Evolutionary conservation across 2,888 invertebrate species (phyloP).

Genomic region (Autographa pulchrina): DNA sequence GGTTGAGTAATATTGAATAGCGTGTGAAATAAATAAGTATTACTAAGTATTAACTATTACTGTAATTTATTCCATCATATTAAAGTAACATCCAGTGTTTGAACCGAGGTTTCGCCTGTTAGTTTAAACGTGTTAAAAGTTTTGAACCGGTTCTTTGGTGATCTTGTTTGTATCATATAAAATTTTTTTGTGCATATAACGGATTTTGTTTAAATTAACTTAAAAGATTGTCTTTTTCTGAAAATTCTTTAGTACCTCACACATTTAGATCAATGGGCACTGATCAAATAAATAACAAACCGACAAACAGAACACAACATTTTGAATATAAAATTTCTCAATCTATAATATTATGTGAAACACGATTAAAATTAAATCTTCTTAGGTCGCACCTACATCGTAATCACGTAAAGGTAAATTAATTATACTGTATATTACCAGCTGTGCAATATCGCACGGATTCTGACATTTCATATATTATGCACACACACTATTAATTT

Average conservation of each 20-base stretch:
- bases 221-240: too few species aligned
- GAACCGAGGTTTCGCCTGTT: neutral
- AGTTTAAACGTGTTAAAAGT: neutral
- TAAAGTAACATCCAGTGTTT: neutral
- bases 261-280: too few species aligned
- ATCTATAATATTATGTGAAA: neutral
- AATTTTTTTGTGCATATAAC: too few species aligned
- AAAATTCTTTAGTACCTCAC: too few species aligned
- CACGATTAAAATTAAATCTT: neutral
- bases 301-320: neutral
- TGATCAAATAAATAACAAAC: too few species aligned
- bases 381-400: neutral
- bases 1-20: slow-evolving; percentile 26
- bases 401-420: neutral
- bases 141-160: too few species aligned
- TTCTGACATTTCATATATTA: neutral
- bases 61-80: slow-evolving; percentile 8
- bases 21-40: slow-evolving; percentile 36
- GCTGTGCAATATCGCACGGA: neutral
- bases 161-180: too few species aligned
- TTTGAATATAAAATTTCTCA: neutral
- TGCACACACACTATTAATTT: neutral
- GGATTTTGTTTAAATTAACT: too few species aligned
- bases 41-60: slow-evolving; percentile 15
- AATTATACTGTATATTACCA: neutral